Conservation (phyloP, 2,113 vertebrate species). For the Periophthalmus modestus region DNA sequence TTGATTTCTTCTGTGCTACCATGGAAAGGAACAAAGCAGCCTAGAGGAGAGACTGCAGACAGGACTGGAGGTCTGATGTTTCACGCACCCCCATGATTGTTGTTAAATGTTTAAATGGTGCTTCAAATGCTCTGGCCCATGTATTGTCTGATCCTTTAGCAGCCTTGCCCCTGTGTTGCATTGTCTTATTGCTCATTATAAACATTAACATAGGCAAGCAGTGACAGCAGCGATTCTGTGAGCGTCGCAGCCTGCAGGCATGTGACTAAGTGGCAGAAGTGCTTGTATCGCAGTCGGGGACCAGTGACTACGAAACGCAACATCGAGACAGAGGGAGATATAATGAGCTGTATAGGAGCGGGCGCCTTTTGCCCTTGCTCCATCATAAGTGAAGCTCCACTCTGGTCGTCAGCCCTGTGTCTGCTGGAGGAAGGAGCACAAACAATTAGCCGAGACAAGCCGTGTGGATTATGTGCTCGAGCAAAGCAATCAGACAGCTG, state of each 20-base stretch:
- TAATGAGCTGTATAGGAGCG: slow-evolving; percentile 70
- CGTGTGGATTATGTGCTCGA: slow-evolving; percentile 68
- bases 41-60: slow-evolving; percentile 52
- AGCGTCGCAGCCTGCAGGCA: slow-evolving; percentile 38
- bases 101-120: slow-evolving; percentile 50
- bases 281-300: slow-evolving; percentile 34
- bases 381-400: slow-evolving; percentile 59
- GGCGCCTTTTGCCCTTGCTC: slow-evolving; percentile 62
- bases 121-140: slow-evolving; percentile 13
- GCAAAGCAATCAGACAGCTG: slow-evolving; percentile 64
- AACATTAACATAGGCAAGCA: slow-evolving; percentile 60
- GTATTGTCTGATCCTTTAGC: slow-evolving; percentile 31
- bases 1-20: slow-evolving; percentile 80
- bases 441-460: slow-evolving; percentile 75
- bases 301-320: slow-evolving; percentile 58
- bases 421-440: slow-evolving; percentile 68
- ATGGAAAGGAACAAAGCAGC: slow-evolving; percentile 52
- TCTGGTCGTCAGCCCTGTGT: slow-evolving; percentile 57
- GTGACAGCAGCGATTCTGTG: slow-evolving; percentile 53
- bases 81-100: slow-evolving; percentile 29
- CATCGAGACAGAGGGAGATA: slow-evolving; percentile 63
- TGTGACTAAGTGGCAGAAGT: slow-evolving; percentile 59
- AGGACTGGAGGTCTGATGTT: slow-evolving; percentile 45
- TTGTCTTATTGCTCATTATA: slow-evolving; percentile 48
- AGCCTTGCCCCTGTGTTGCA: slow-evolving; percentile 7